A percentile compares a stretch with the other conserved stretches of the same genome.
phyloP scores from a whole-genome alignment of 2,888 invertebrate genomes.

The Ennomos quercinarius region DNA sequence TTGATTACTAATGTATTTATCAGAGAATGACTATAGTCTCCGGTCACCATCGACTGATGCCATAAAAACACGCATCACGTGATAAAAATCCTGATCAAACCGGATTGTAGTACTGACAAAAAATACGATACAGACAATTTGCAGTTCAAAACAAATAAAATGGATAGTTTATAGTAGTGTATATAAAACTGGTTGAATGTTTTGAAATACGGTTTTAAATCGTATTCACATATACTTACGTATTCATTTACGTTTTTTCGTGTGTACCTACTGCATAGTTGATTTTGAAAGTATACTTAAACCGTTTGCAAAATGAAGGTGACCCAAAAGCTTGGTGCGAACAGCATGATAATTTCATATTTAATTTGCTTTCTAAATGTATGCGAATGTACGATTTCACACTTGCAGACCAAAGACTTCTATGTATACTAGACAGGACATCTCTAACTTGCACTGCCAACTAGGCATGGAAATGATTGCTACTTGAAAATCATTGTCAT shows the following conservation, averaged over 20 bases:
- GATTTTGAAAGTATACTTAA: conserved; percentile 10
- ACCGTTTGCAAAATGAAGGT: conserved; percentile 7
- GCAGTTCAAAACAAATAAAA: no score
- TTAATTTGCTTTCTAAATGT: conserved; percentile 2
- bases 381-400: background rate
- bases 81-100: conserved; percentile 1
- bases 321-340: conserved; percentile 6
- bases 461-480: no score
- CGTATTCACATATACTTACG: background rate
- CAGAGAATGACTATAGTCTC: background rate
- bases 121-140: no score
- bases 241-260: background rate
- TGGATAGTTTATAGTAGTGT: no score
- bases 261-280: conserved; percentile 3
- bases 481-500: no score
- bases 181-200: no score
- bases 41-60: conserved; percentile 4
- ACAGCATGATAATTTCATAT: conserved; percentile 2
- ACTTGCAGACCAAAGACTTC: no score
- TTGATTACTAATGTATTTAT: no score
- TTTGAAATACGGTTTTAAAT: background rate
- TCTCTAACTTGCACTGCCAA: no score
- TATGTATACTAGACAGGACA: no score
- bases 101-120: background rate
- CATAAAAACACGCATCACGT: conserved; percentile 4